Evolutionary conservation across 2,888 invertebrate genomes (phyloP).

Genomic region (Tipula lateralis): DNA sequence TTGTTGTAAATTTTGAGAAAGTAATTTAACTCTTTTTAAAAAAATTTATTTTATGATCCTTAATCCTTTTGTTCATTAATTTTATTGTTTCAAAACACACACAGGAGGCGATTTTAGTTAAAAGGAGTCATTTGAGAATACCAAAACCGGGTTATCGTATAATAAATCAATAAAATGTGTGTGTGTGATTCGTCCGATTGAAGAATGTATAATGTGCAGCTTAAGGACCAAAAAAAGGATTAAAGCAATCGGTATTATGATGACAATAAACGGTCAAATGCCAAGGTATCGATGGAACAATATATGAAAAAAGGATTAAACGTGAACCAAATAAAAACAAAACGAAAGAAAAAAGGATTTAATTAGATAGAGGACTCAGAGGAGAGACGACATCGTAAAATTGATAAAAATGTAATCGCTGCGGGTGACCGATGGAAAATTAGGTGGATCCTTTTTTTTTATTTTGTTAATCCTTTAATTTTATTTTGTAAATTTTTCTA

Average conservation of each 20-base stretch:
- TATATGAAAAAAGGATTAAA: no score
- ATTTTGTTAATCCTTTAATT: neutral
- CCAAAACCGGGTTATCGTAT: neutral
- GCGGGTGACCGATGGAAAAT: neutral
- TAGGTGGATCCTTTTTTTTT: neutral
- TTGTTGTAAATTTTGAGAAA: neutral
- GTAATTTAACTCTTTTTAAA: neutral
- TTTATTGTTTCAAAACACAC: neutral
- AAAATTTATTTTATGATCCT: neutral
- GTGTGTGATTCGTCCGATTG: neutral
- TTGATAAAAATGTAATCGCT: neutral
- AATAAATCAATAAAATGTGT: neutral
- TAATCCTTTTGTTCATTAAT: constrained; percentile 24
- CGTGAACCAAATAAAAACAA: no score
- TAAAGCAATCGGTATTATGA: no score
- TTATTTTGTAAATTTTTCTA: constrained; percentile 6
- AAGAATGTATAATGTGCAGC: neutral
- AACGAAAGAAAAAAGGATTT: neutral
- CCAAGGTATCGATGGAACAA: neutral
- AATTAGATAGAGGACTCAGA: neutral
- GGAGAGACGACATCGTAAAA: neutral
- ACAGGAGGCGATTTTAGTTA: neutral
- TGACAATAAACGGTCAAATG: neutral
- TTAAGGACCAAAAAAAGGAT: neutral
- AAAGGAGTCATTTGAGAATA: neutral